Base-by-base conservation (phyloP, 2,888 invertebrate species). In the Melipona bicolor region DNA sequence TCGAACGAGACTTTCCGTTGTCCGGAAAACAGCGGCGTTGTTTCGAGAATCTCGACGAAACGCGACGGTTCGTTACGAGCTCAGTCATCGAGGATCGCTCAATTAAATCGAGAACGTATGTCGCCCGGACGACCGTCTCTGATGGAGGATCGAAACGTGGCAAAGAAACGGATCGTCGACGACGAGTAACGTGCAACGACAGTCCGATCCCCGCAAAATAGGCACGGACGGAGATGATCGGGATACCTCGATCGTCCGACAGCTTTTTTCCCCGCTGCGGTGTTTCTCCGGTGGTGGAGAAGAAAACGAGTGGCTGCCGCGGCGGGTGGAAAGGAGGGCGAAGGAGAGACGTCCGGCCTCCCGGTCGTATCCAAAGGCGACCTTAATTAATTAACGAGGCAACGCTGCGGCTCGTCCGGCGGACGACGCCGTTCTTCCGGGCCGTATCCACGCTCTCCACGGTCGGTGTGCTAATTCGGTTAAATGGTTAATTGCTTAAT, bases 401-500 rank as follows among this genome's bases (percentile, higher is more conserved):
- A 88, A 89, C 87, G 89, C 75, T 71, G 84, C 52, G 71, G 80
- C 79, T 78, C 77, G 77, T 70, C 78, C 68, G 73, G 64, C 84
- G 81, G 71, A 83, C 82, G 86, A 71, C 79, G 73, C 79, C 83
- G 84, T 81, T 88, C 86, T 87, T 79, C 84, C 84, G 88, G 83
- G 77, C 85, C 85, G 86, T 84, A 88, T 87, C 84, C 89, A 65
- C 81, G 84, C 73, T 85, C 81, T 85, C 85, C 91, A 91, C 89
- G 88, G 89, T 91, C 89, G 88, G 89, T 91, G 91, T 89, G 93
- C 91, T 92, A 93, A 93, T 93, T 93, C 93, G 91, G 92, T 91
- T 93, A 93, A 93, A 93, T 92, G 91, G 91, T 93, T 93, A 93
- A 93, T 93, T 93, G 92, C 93, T 93, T 93, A 93, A 93, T 93